Conservation (phyloP, 2,888 invertebrate species). For the Kryphioiulus occultus region DNA sequence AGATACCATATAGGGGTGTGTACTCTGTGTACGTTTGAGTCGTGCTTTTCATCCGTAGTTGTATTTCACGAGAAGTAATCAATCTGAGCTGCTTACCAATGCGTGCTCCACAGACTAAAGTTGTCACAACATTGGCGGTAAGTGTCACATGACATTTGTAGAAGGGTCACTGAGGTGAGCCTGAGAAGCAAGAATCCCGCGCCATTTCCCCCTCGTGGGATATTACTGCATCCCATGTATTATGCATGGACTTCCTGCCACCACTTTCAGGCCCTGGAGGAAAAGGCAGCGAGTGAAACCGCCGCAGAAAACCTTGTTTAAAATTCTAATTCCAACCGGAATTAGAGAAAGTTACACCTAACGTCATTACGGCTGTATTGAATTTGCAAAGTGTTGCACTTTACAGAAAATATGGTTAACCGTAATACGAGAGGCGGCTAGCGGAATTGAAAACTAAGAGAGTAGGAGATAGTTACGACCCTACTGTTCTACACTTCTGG, state of each 20-base stretch:
- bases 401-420: constrained; percentile 48
- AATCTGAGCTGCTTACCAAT: constrained; percentile 28
- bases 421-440: constrained; percentile 42
- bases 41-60: background rate
- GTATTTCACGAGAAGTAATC: constrained; percentile 33
- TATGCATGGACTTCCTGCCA: constrained; percentile 45
- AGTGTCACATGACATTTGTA: constrained; percentile 49
- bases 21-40: background rate
- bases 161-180: constrained; percentile 37
- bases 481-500: background rate
- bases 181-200: constrained; percentile 21
- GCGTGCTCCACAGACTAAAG: constrained; percentile 28
- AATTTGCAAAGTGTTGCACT: constrained; percentile 49
- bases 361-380: constrained; percentile 48
- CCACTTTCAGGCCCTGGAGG: constrained; percentile 48
- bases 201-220: constrained; percentile 42
- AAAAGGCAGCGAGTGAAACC: constrained; percentile 41
- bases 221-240: constrained; percentile 45
- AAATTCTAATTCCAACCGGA: constrained; percentile 48
- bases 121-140: constrained; percentile 48
- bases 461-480: background rate
- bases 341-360: constrained; percentile 50
- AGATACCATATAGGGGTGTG: background rate
- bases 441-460: constrained; percentile 43
- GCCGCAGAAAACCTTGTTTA: constrained; percentile 47